A percentile compares a stretch with the other conserved stretches of the same genome.
Evolutionary conservation across 1,140 invertebrate genomes (phyloP).

Genomic region (Lasaia peninsularis): DNA sequence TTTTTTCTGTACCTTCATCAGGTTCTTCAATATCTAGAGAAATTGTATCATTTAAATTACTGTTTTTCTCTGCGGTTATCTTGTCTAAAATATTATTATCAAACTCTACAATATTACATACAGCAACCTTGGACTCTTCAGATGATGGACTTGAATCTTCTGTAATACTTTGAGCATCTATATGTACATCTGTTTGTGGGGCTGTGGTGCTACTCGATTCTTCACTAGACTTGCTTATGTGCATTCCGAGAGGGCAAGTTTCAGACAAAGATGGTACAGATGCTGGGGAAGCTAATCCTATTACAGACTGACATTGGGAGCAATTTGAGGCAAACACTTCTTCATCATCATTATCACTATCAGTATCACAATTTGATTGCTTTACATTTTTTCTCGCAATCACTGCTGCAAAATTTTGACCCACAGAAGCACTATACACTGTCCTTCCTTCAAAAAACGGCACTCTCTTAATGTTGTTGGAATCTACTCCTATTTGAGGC

Average conservation of each 20-base stretch:
- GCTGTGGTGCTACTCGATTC: constrained; percentile 74
- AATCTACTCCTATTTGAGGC: constrained; percentile 82
- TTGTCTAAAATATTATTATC: constrained; percentile 32
- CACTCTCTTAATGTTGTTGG: constrained; percentile 80
- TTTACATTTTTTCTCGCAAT: constrained; percentile 80
- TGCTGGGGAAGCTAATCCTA: constrained; percentile 72
- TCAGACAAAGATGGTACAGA: constrained; percentile 74
- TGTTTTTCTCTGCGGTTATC: constrained; percentile 22
- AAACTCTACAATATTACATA: constrained; percentile 44
- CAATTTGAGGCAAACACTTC: constrained; percentile 82
- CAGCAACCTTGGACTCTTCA: constrained; percentile 72
- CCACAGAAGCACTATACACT: constrained; percentile 81
- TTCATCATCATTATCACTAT: constrained; percentile 81
- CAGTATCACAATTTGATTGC: constrained; percentile 77
- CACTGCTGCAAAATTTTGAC: constrained; percentile 83
- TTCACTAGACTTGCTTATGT: constrained; percentile 75
- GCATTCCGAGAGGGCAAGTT: constrained; percentile 71
- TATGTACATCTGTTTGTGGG: constrained; percentile 65
- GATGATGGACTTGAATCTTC: constrained; percentile 77
- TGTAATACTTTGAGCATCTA: constrained; percentile 75
- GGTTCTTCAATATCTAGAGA: constrained; percentile 21
- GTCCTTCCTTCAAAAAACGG: constrained; percentile 82
- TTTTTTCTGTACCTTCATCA: constrained; percentile 67
- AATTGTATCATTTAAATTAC: not conserved
- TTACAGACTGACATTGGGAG: constrained; percentile 79